Evolutionary conservation across 2,888 invertebrate species (phyloP).

Genomic region (Aphidoletes aphidimyza): DNA sequence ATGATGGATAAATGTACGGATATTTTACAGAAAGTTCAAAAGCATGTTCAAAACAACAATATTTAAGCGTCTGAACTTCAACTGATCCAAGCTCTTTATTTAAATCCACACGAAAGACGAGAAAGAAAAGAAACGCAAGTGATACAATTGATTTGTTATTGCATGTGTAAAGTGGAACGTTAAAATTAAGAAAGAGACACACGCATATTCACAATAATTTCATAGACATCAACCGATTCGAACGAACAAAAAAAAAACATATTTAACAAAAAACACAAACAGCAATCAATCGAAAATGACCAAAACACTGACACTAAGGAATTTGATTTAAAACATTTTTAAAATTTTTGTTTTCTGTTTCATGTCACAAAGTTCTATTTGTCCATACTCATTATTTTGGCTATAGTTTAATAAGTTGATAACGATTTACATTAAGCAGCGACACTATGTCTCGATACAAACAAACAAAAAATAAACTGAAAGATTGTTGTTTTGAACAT

Average conservation of each 20-base stretch:
- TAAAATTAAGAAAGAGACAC: not conserved
- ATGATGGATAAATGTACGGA: slow-evolving; percentile 74
- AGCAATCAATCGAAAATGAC: not conserved
- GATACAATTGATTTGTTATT: not conserved
- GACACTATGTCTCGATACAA: not conserved
- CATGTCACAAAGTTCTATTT: slow-evolving; percentile 5
- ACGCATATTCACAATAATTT: not conserved
- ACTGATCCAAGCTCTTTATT: too few relatives aligned
- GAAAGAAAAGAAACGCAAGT: too few relatives aligned
- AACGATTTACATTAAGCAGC: not conserved
- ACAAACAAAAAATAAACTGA: not conserved
- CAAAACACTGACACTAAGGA: not conserved
- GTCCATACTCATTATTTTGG: slow-evolving; percentile 29
- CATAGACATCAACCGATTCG: not conserved
- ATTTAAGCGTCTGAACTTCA: too few relatives aligned
- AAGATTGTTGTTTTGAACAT: too few relatives aligned
- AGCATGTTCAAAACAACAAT: slow-evolving; percentile 60
- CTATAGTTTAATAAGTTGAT: not conserved
- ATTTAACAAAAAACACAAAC: not conserved
- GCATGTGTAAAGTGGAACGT: not conserved
- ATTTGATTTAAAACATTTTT: not conserved
- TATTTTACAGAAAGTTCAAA: slow-evolving; percentile 69
- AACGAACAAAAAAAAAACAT: not conserved
- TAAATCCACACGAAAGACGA: too few relatives aligned
- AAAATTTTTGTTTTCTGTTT: not conserved